Base-by-base conservation (phyloP, 2,888 invertebrate genomes). In the Epinotia bilunana region DNA sequence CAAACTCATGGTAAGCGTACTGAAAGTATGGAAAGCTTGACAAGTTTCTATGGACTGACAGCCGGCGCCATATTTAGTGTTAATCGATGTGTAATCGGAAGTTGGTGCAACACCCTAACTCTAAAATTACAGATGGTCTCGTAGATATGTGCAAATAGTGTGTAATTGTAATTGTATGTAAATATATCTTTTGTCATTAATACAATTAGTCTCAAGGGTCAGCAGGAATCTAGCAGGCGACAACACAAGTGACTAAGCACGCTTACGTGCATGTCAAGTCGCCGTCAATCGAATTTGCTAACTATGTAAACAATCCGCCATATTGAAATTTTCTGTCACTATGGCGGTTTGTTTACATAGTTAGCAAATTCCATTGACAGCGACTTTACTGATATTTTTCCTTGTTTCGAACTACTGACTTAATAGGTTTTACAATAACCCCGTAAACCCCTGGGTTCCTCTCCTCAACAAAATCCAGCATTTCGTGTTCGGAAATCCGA, bases 341-440 rank as follows among this genome's bases (percentile, higher is more conserved):
- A n/a, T n/a, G n/a, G n/a, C n/a, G n/a, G n/a, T n/a, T n/a, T n/a
- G n/a, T n/a, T n/a, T n/a, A n/a, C n/a, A n/a, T n/a, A n/a, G n/a
- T n/a, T n/a, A n/a, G n/a, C n/a, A n/a, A n/a, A n/a, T n/a, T n/a
- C n/a, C n/a, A n/a, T n/a, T n/a, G n/a, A n/a, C n/a, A n/a, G n/a
- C n/a, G n/a, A n/a, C n/a, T n/a, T n/a, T n/a, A 12, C 84, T 81
- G 84, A 81, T 88, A 88, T 83, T 82, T 55, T 83, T 80, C 86
- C 88, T 87, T 86, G 84, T 87, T 88, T 88, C 88, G 86, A 83
- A 46, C 46, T 13, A 81, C 84, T 84, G 81, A 80, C 81, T 80
- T 86, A 83, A 84, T 88, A 88, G 86, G 83, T 78, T 81, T 23
- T 86, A 90, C 87, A 88, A 89, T 87, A 89, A 86, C 87, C 23